Conservation (phyloP, 2,888 invertebrate genomes). For the Malthinus flaveolus region DNA sequence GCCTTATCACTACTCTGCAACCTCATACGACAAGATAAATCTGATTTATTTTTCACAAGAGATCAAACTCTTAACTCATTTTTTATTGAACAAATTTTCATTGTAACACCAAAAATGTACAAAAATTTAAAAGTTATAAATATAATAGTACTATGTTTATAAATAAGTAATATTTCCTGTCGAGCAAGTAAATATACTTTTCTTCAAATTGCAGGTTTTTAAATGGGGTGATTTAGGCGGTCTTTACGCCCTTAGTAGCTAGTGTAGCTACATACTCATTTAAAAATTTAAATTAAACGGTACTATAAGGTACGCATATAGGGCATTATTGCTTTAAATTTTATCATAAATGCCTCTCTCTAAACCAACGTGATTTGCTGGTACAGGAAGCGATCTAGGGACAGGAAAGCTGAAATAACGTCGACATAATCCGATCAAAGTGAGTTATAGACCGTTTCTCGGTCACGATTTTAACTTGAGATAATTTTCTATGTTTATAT, state of each 20-base stretch:
- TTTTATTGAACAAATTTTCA: conserved; percentile 15
- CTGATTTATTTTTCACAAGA: conserved; percentile 30
- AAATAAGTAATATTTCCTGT: too few species aligned
- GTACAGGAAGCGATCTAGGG: conserved; percentile 33
- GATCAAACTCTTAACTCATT: conserved; percentile 20
- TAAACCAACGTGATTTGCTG: conserved; percentile 24
- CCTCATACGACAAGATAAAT: conserved; percentile 24
- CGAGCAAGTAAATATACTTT: neutral
- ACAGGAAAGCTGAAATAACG: conserved; percentile 35
- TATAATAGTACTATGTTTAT: too few species aligned
- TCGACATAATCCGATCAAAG: conserved; percentile 40
- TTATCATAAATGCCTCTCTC: conserved; percentile 24
- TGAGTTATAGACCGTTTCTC: conserved; percentile 38
- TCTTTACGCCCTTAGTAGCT: too few species aligned
- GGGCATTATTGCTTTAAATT: conserved; percentile 24
- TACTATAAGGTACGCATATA: conserved; percentile 17
- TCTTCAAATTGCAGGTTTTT: too few species aligned
- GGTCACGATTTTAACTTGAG: conserved; percentile 42
- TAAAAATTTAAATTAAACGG: conserved; percentile 17
- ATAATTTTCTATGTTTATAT: conserved; percentile 36
- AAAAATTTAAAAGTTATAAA: too few species aligned
- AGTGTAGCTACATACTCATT: too few species aligned
- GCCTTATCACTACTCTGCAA: conserved; percentile 23
- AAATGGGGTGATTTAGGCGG: too few species aligned
- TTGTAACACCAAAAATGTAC: neutral